phyloP scores from a whole-genome alignment of 2,888 invertebrate species.

The Hemicrepidius hirtus region DNA sequence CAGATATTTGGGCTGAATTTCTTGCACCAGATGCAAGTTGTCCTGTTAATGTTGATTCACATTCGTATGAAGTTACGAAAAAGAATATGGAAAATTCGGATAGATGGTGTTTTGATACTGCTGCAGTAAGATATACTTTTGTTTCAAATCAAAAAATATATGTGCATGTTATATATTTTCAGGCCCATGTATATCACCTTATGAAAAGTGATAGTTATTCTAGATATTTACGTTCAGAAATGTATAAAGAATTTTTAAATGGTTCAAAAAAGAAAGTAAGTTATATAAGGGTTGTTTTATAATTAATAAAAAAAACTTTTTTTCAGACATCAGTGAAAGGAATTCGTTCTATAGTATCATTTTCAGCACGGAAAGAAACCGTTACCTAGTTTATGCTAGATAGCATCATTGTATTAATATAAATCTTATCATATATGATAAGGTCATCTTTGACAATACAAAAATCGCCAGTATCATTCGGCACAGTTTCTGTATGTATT shows the following conservation, averaged over 20 bases:
- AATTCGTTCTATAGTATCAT: slow-evolving; percentile 89
- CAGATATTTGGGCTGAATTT: slow-evolving; percentile 95
- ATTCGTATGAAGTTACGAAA: slow-evolving; percentile 89
- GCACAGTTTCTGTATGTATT: slow-evolving; percentile 36
- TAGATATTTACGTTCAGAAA: slow-evolving; percentile 96
- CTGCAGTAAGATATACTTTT: slow-evolving; percentile 81
- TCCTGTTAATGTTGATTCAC: slow-evolving; percentile 98
- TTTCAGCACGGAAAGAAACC: slow-evolving; percentile 82
- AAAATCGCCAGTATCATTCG: slow-evolving; percentile 46
- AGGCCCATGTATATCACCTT: slow-evolving; percentile 98
- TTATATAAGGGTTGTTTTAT: slow-evolving; percentile 38
- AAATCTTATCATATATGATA: slow-evolving; percentile 55
- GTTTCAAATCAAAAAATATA: background rate
- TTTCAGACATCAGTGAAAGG: slow-evolving; percentile 91
- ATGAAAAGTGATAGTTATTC: slow-evolving; percentile 99
- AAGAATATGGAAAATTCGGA: slow-evolving; percentile 89
- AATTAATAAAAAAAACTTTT: background rate
- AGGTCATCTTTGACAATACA: slow-evolving; percentile 62
- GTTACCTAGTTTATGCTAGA: slow-evolving; percentile 67
- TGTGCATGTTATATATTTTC: slow-evolving; percentile 58
- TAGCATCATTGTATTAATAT: slow-evolving; percentile 52
- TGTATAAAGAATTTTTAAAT: slow-evolving; percentile 98
- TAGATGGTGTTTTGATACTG: slow-evolving; percentile 97
- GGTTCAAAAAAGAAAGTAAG: slow-evolving; percentile 97
- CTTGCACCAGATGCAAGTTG: slow-evolving; percentile 95